A percentile compares a stretch with the other conserved stretches of the same genome.
Conservation (phyloP, 2,797 vertebrate species). For the Orientallactaga sibirica region DNA sequence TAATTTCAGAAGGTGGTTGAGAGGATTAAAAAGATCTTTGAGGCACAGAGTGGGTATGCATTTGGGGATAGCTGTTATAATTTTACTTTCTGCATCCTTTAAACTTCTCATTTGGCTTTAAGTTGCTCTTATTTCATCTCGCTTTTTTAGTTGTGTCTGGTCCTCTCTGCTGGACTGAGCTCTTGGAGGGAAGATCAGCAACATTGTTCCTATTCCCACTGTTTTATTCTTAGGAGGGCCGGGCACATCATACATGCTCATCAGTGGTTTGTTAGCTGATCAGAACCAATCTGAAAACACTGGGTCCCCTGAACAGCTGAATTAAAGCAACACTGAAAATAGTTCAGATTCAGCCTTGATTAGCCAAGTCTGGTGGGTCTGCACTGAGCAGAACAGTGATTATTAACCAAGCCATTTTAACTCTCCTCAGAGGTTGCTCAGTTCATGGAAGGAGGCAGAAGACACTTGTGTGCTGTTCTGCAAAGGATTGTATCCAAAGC, state of each 20-base stretch:
- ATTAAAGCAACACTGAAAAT: conserved; percentile 38
- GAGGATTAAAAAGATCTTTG: conserved; percentile 59
- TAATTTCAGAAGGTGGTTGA: conserved; percentile 67
- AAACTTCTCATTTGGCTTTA: conserved; percentile 68
- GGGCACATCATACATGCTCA: fast-evolving
- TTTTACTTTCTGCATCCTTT: conserved; percentile 65
- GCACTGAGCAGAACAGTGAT: not conserved
- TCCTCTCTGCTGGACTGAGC: conserved; percentile 19
- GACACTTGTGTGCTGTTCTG: not conserved
- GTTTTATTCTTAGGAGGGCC: not conserved
- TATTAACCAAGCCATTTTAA: not conserved
- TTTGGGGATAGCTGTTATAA: conserved; percentile 62
- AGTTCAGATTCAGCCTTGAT: conserved; percentile 37
- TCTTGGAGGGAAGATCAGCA: not conserved
- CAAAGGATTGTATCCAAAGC: not conserved
- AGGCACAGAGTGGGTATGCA: conserved; percentile 2
- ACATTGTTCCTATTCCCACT: not conserved
- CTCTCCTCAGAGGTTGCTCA: not conserved
- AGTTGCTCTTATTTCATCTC: conserved; percentile 63
- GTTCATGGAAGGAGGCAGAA: not conserved
- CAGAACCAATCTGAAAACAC: conserved; percentile 25
- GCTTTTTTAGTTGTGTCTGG: conserved; percentile 59
- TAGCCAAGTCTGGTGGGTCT: not conserved
- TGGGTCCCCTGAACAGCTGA: not conserved
- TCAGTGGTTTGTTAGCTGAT: not conserved